Percentiles rank a stretch among this genome's conserved stretches.
Evolutionary conservation across 1,140 invertebrate species (phyloP).

Genomic region (Lasioglossum albipes): DNA sequence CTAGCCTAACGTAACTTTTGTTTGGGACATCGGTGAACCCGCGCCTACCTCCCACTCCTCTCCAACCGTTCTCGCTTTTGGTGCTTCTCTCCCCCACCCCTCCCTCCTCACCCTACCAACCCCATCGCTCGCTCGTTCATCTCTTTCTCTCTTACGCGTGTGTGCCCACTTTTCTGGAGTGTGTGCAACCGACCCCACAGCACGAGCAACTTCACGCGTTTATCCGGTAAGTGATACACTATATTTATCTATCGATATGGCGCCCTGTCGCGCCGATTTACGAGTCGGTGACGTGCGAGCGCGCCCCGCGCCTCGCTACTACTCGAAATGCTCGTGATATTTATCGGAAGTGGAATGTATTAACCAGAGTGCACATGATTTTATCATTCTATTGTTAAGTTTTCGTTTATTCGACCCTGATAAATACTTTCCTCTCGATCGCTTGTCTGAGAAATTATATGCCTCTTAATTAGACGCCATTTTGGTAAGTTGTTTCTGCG

Average conservation of each 20-base stretch:
- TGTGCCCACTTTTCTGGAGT: slow-evolving; percentile 37
- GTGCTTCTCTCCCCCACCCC: too few species aligned
- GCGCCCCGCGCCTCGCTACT: neutral
- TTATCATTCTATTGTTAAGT: neutral
- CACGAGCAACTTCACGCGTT: slow-evolving; percentile 22
- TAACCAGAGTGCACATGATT: neutral
- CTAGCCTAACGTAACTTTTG: slow-evolving; percentile 64
- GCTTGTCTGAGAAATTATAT: neutral
- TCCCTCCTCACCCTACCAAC: too few species aligned
- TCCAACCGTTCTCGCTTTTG: neutral
- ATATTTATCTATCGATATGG: slow-evolving; percentile 9
- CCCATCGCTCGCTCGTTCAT: neutral
- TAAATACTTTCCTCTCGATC: neutral
- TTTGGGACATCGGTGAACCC: slow-evolving; percentile 29
- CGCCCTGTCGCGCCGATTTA: slow-evolving; percentile 7
- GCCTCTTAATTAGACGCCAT: slow-evolving; percentile 27
- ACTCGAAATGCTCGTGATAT: neutral
- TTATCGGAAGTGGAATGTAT: neutral
- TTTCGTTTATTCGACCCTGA: too few species aligned
- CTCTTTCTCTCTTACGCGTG: slow-evolving; percentile 31
- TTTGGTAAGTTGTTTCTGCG: slow-evolving; percentile 25
- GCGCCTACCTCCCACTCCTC: neutral
- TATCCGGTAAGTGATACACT: slow-evolving; percentile 38
- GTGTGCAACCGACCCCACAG: slow-evolving; percentile 23
- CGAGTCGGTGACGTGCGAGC: neutral